These are phyloP conservation scores for Unio delphinus DNA, from an alignment of 2,888 invertebrate species.

Conservation along the genomic window DNA sequence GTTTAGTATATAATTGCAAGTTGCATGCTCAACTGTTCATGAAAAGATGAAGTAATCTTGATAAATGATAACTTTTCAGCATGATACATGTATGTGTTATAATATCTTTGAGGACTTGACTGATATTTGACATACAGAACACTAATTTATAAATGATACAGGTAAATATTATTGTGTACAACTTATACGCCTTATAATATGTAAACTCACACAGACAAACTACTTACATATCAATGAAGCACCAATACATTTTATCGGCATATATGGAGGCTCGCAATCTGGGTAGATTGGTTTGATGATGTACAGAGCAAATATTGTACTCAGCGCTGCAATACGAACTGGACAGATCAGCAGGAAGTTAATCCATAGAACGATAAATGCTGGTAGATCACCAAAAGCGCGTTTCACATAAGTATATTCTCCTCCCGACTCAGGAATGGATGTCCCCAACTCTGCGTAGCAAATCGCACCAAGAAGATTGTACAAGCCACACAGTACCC, in stretches of 20 bases:
- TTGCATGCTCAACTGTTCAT: no score
- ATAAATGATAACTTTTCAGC: no score
- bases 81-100: no score
- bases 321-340: slow-evolving; percentile 67
- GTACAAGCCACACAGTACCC: slow-evolving; percentile 87
- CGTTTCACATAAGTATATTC: slow-evolving; percentile 73
- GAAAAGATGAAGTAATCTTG: no score
- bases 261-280: slow-evolving; percentile 61
- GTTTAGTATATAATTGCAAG: no score
- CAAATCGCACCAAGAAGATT: slow-evolving; percentile 87
- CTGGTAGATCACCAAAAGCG: slow-evolving; percentile 67
- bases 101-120: no score
- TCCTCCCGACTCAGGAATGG: slow-evolving; percentile 79
- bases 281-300: slow-evolving; percentile 66
- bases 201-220: neutral
- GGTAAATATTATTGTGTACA: neutral
- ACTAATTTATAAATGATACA: neutral
- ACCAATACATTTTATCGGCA: slow-evolving; percentile 55
- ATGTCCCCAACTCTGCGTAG: slow-evolving; percentile 92
- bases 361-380: slow-evolving; percentile 68
- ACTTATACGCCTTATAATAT: no score
- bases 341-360: slow-evolving; percentile 66
- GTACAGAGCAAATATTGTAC: slow-evolving; percentile 67
- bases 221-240: slow-evolving; percentile 64
- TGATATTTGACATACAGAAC: no score